phyloP scores from a whole-genome alignment of 2,113 vertebrate species.

The Phyllostomus discolor region DNA sequence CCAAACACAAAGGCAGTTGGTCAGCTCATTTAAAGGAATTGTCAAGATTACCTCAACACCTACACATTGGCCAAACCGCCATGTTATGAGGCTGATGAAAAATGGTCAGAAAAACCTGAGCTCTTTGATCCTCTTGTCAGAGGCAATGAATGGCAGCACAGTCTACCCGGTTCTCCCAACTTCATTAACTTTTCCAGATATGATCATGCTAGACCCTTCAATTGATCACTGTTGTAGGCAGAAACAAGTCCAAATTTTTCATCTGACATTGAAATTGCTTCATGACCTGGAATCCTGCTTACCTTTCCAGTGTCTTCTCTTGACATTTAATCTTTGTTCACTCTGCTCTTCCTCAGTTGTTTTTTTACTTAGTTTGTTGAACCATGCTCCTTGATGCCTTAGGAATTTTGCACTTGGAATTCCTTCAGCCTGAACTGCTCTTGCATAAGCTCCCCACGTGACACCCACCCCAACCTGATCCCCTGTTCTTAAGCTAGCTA shows the following conservation, averaged over 20 bases:
- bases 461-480: fast-evolving
- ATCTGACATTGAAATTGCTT: not conserved
- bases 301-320: not conserved
- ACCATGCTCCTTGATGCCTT: not conserved
- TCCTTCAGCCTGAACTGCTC: not conserved
- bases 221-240: not conserved
- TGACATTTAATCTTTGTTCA: not conserved
- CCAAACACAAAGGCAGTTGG: not conserved
- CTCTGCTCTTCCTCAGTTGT: not conserved
- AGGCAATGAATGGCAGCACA: not conserved
- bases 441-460: not conserved
- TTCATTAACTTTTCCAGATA: not conserved
- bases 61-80: not conserved
- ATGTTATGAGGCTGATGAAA: not conserved
- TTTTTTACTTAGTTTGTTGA: not conserved
- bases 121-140: not conserved
- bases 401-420: not conserved
- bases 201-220: not conserved
- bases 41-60: not conserved
- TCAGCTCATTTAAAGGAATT: not conserved
- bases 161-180: not conserved
- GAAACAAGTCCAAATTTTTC: not conserved
- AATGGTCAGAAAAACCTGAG: not conserved
- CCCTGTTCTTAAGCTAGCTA: not conserved
- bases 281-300: not conserved